phyloP scores from a whole-genome alignment of 53 echinoderm and acorn worm genomes.

The Paelopatides confundens region DNA sequence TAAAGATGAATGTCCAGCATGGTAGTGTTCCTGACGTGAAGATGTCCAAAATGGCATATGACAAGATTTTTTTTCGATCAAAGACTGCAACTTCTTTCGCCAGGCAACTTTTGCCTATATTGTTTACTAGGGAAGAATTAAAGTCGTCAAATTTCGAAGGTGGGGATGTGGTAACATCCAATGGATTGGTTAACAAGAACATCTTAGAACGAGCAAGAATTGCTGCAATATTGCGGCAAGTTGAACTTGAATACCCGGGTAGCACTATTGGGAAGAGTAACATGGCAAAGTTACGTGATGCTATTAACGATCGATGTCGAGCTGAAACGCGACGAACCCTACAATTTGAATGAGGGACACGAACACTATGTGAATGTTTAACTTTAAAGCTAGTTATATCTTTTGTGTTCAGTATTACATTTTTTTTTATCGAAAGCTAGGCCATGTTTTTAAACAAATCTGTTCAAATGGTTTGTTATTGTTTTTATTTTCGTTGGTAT shows the following conservation, averaged over 20 bases:
- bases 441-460: no score
- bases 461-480: no score
- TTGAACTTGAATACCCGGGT: conserved; percentile 12
- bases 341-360: no score
- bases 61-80: background rate
- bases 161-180: background rate
- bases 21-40: background rate
- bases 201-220: background rate
- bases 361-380: no score
- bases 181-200: background rate
- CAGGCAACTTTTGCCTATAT: conserved; percentile 6
- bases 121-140: background rate
- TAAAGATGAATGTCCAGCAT: background rate
- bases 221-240: background rate
- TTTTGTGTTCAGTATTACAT: no score
- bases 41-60: background rate
- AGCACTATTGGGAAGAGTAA: conserved; percentile 6
- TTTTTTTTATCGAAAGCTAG: no score
- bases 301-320: conserved; percentile 4
- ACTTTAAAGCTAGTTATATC: no score
- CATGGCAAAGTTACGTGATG: conserved; percentile 8
- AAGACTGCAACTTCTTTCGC: background rate
- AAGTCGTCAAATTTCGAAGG: background rate
- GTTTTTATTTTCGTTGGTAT: no score
- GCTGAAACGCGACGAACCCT: no score